Evolutionary conservation across 1,140 invertebrate species (phyloP).

Genomic region (Drosophila truncata): DNA sequence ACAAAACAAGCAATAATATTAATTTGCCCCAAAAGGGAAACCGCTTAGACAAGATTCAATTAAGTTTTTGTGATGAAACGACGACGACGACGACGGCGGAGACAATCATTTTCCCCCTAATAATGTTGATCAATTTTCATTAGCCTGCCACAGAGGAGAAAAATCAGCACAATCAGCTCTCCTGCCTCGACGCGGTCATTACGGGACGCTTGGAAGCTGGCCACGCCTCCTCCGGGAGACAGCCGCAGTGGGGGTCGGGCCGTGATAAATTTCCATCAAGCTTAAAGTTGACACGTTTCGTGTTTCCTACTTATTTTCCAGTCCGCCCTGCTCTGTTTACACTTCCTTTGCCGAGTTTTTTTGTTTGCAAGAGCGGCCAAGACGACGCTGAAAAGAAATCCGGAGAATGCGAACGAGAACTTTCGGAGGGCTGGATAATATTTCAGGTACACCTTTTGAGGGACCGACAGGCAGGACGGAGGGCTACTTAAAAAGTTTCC

Average conservation of each 20-base stretch:
- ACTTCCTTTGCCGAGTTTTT: constrained; percentile 22
- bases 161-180: constrained; percentile 26
- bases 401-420: constrained; percentile 15
- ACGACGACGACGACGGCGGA: constrained; percentile 14
- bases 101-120: constrained; percentile 42
- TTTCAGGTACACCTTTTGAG: constrained; percentile 58
- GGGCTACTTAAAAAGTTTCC: constrained; percentile 73
- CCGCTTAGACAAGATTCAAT: constrained; percentile 46
- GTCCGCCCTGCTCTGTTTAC: constrained; percentile 35
- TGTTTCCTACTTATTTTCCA: constrained; percentile 30
- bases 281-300: constrained; percentile 62
- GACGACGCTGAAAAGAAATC: constrained; percentile 22
- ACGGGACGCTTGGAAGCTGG: constrained; percentile 6
- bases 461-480: background rate
- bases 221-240: constrained; percentile 23
- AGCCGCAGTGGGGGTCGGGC: constrained; percentile 3
- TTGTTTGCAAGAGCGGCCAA: constrained; percentile 2
- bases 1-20: constrained; percentile 56
- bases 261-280: constrained; percentile 70
- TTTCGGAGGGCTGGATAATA: constrained; percentile 53
- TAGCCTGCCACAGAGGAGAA: constrained; percentile 18
- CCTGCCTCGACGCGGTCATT: constrained; percentile 19
- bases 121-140: constrained; percentile 72
- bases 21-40: constrained; percentile 47
- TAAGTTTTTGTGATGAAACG: constrained; percentile 14